Evolutionary conservation across 2,113 vertebrate species (phyloP).

Genomic region (Plotosus lineatus): DNA sequence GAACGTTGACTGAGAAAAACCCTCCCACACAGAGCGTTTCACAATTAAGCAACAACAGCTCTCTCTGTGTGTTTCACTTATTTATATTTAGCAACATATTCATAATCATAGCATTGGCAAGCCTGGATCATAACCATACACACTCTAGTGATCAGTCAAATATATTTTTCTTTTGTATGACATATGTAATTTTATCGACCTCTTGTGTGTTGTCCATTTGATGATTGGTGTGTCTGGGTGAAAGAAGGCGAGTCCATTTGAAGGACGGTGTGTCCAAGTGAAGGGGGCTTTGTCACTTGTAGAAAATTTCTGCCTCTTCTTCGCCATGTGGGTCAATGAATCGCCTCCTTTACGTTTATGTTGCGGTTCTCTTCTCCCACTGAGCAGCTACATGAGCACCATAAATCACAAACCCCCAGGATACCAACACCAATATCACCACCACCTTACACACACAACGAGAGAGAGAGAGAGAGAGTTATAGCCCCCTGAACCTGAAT

Average conservation of each 20-base stretch:
- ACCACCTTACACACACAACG: slow-evolving; percentile 60
- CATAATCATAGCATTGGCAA: background rate
- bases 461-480: background rate
- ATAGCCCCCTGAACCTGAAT: background rate
- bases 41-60: background rate
- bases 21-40: background rate
- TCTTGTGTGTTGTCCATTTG: too few relatives aligned
- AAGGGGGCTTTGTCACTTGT: background rate
- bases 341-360: slow-evolving; percentile 17
- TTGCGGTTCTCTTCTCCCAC: slow-evolving; percentile 59
- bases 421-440: slow-evolving; percentile 67
- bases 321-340: too few relatives aligned
- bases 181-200: too few relatives aligned
- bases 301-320: too few relatives aligned
- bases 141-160: background rate
- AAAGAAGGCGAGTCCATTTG: background rate
- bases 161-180: background rate
- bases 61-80: background rate
- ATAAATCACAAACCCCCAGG: slow-evolving; percentile 78
- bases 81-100: background rate
- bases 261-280: background rate
- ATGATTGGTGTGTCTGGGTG: too few relatives aligned
- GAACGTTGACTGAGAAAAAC: background rate
- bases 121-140: background rate
- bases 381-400: slow-evolving; percentile 65